These are phyloP conservation scores for Archips crataeganus DNA, from an alignment of 2,888 invertebrate genomes.

Conservation along the genomic window DNA sequence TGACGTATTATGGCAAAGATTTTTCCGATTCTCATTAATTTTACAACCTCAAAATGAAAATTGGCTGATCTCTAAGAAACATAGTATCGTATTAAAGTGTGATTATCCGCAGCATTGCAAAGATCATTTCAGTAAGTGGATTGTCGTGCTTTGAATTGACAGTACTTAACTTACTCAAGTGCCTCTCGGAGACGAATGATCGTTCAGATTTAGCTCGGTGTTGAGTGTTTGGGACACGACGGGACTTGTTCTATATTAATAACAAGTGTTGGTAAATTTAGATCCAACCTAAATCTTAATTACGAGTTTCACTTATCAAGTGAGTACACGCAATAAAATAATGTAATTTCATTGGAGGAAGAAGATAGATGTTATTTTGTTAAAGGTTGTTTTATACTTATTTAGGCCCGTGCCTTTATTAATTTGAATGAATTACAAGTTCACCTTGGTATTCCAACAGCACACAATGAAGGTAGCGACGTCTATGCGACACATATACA, in stretches of 20 bases:
- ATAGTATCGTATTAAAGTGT: background rate
- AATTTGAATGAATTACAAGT: no score
- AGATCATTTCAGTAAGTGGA: conserved; percentile 12
- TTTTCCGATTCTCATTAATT: background rate
- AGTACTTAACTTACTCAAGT: background rate
- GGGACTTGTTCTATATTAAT: conserved; percentile 1
- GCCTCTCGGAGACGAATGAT: conserved; percentile 8
- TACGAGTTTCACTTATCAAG: background rate
- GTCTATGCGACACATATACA: no score
- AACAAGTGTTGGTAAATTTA: conserved; percentile 16
- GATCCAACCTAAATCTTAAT: background rate
- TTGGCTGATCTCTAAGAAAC: background rate
- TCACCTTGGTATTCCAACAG: no score
- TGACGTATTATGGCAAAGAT: no score
- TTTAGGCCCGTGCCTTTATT: background rate
- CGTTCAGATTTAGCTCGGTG: conserved; percentile 25
- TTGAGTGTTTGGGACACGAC: conserved; percentile 25
- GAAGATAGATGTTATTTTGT: background rate
- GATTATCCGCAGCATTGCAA: background rate
- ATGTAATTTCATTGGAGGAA: no score
- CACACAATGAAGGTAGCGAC: no score
- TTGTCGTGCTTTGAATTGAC: conserved; percentile 21
- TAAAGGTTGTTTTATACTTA: background rate
- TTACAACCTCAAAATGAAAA: conserved; percentile 2
- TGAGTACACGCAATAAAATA: background rate